A percentile compares a stretch with the other conserved stretches of the same genome.
Evolutionary conservation across 2,888 invertebrate species (phyloP).

Genomic region (Chaetogeoica ovagalla): DNA sequence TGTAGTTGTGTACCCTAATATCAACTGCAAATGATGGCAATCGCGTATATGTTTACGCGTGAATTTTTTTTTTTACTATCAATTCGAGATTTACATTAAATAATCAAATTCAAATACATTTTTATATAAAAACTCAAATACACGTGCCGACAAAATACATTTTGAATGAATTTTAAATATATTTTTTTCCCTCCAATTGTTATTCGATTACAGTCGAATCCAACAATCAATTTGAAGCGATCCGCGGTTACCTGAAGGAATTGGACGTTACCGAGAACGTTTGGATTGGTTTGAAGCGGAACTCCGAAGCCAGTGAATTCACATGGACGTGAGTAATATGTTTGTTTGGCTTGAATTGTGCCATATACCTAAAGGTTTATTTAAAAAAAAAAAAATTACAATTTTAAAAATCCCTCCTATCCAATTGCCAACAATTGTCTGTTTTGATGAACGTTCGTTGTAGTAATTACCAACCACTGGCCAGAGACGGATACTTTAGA

Average conservation of each 20-base stretch:
- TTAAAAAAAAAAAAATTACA: too few species aligned
- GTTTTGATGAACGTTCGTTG: neutral
- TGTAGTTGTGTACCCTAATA: too few species aligned
- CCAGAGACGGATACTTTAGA: conserved; percentile 69
- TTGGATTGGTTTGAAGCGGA: conserved; percentile 78
- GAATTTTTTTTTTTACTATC: too few species aligned
- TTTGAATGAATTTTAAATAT: too few species aligned
- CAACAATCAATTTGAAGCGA: conserved; percentile 76
- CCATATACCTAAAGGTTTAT: too few species aligned
- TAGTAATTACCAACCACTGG: conserved; percentile 43
- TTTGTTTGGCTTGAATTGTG: neutral
- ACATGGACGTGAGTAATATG: conserved; percentile 74
- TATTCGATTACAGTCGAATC: conserved; percentile 71
- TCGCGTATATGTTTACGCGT: too few species aligned
- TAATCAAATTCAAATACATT: too few species aligned
- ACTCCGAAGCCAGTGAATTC: conserved; percentile 71
- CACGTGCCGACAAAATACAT: too few species aligned
- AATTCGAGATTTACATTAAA: too few species aligned
- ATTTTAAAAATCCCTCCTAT: too few species aligned
- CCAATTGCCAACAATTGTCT: too few species aligned
- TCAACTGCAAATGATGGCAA: too few species aligned
- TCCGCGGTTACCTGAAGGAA: conserved; percentile 75
- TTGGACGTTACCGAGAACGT: conserved; percentile 75
- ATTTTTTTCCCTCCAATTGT: neutral
- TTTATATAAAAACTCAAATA: neutral